phyloP scores from a whole-genome alignment of 2,113 vertebrate species.

The Poecile atricapillus region DNA sequence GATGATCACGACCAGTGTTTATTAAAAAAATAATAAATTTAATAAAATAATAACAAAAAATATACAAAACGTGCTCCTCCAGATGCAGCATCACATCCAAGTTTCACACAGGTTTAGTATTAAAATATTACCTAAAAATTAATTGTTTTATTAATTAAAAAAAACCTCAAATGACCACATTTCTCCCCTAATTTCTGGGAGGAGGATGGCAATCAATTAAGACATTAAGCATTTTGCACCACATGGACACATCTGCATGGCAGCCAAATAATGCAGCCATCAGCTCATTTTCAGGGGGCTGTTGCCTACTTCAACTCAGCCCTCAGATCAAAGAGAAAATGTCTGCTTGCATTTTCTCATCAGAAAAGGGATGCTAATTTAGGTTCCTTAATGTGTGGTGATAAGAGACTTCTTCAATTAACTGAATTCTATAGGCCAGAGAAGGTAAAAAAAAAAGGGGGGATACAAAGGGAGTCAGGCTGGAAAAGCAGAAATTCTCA shows the following conservation, averaged over 20 bases:
- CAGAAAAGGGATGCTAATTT: constrained; percentile 97
- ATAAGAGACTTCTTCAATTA: constrained; percentile 99
- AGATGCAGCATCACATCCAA: neutral
- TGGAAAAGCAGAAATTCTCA: constrained; percentile 89
- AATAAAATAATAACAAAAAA: neutral
- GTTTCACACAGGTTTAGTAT: rapidly evolving
- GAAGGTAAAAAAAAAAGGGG: constrained; percentile 72
- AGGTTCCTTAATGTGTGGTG: constrained; percentile 89
- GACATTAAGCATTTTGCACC: constrained; percentile 98
- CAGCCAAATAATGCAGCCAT: constrained; percentile 90
- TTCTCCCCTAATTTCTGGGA: neutral
- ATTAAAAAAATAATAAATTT: neutral
- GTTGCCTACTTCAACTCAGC: constrained; percentile 81
- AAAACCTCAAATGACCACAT: rapidly evolving
- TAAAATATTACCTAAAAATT: neutral
- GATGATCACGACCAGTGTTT: neutral
- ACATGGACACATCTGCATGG: constrained; percentile 89
- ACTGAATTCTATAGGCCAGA: constrained; percentile 92
- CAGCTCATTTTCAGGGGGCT: constrained; percentile 97
- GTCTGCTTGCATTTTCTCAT: constrained; percentile 82
- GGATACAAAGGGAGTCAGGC: constrained; percentile 85
- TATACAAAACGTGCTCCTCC: neutral
- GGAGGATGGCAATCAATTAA: constrained; percentile 88
- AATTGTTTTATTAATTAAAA: neutral
- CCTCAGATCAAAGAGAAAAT: constrained; percentile 91